These are phyloP conservation scores for Telmatochromis sp. DNA, from an alignment of 2,113 vertebrate genomes.

Conservation along the genomic window DNA sequence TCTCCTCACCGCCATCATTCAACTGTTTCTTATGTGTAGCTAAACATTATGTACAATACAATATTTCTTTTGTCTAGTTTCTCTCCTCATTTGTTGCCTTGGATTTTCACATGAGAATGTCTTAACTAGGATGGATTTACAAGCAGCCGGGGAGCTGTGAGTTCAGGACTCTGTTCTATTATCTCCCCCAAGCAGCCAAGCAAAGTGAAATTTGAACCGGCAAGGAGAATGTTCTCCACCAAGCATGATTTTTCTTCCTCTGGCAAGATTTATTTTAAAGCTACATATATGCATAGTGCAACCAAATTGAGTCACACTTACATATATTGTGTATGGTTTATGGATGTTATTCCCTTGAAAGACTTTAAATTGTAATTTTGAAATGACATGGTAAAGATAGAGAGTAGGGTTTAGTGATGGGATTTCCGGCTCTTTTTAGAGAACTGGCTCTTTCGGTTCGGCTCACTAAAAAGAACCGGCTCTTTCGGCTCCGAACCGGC, in stretches of 20 bases:
- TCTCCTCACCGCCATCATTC: background rate
- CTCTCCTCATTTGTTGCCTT: background rate
- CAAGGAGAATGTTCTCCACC: constrained; percentile 9
- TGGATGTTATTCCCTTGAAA: background rate
- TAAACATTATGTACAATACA: background rate
- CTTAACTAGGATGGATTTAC: constrained; percentile 21
- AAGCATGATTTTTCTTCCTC: constrained; percentile 11
- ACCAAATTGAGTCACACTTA: background rate
- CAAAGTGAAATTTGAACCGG: constrained; percentile 48
- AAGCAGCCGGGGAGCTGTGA: constrained; percentile 22
- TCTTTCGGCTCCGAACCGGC: fast-evolving
- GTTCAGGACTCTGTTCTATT: constrained; percentile 25
- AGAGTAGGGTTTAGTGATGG: background rate
- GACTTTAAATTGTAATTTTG: background rate
- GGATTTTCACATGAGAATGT: constrained; percentile 9
- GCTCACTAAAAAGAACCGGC: background rate
- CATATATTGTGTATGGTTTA: background rate
- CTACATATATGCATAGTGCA: background rate
- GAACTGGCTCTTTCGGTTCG: fast-evolving
- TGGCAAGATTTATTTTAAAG: constrained; percentile 15
- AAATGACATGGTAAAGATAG: background rate
- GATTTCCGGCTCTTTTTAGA: background rate
- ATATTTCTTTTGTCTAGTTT: background rate
- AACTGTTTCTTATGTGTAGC: background rate
- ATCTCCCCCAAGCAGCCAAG: constrained; percentile 38